A percentile compares a stretch with the other conserved stretches of the same genome.
These are phyloP conservation scores for Anneissia japonica DNA, from an alignment of 35 echinoderm and acorn worm species.

Conservation along the genomic window DNA sequence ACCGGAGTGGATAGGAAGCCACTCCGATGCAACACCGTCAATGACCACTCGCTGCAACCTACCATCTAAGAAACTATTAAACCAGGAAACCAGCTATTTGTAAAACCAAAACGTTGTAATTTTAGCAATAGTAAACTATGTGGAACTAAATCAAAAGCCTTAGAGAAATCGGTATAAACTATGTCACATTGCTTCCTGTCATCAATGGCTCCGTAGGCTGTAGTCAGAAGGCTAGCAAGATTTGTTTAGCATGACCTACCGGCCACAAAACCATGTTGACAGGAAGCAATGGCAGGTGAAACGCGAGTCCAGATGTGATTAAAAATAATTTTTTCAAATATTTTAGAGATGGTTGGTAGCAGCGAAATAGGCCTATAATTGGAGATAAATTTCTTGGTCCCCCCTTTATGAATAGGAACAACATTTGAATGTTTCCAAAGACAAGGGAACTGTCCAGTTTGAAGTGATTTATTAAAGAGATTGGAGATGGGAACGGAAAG, in stretches of 20 bases:
- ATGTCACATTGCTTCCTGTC: not conserved
- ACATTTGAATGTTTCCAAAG: slow-evolving; percentile 7
- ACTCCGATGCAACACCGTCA: not conserved
- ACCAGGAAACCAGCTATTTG: not conserved
- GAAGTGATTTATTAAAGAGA: not conserved
- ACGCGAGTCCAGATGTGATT: not conserved
- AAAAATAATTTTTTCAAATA: slow-evolving; percentile 3
- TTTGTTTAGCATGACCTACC: too few species aligned
- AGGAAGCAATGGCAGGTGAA: too few species aligned
- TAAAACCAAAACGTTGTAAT: not conserved
- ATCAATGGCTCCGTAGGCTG: not conserved
- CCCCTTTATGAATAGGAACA: slow-evolving; percentile 10
- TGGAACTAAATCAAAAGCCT: not conserved
- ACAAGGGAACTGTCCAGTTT: not conserved
- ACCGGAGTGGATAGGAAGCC: not conserved
- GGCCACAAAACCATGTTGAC: too few species aligned
- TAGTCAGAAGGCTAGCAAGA: too few species aligned
- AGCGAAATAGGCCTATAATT: not conserved
- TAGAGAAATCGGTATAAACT: not conserved
- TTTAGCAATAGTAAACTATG: not conserved
- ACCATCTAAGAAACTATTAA: not conserved
- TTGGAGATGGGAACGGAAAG: not conserved
- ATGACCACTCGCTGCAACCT: not conserved
- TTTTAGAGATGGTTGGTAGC: not conserved
- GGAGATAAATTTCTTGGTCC: not conserved